Conservation (phyloP, 1,140 invertebrate genomes). For the Hermetia illucens region DNA sequence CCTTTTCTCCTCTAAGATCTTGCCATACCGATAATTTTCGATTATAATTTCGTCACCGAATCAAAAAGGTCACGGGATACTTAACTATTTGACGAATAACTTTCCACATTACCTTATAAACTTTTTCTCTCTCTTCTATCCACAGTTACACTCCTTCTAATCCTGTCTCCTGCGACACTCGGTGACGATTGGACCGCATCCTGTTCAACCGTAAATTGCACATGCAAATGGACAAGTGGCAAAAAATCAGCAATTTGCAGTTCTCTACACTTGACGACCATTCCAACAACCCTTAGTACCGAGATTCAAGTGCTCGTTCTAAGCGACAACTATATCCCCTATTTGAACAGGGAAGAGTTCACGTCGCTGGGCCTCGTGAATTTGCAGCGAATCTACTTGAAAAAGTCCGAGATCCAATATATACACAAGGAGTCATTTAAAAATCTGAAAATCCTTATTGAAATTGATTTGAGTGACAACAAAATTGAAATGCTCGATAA, state of each 20-base stretch:
- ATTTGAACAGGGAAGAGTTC: conserved; percentile 66
- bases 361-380: conserved; percentile 63
- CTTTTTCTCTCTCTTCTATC: too few relatives aligned
- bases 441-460: conserved; percentile 72
- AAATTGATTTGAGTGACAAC: conserved; percentile 71
- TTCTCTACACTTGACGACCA: conserved; percentile 54
- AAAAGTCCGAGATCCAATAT: conserved; percentile 53
- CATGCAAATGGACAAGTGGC: conserved; percentile 78
- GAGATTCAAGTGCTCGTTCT: conserved; percentile 78
- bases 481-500: conserved; percentile 47
- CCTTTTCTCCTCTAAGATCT: too few relatives aligned
- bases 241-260: conserved; percentile 75
- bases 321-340: conserved; percentile 60
- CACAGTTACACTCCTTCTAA: too few relatives aligned
- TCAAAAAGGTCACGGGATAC: too few relatives aligned
- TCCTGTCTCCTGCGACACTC: conserved; percentile 30
- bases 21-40: too few relatives aligned
- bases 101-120: too few relatives aligned
- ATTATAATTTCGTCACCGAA: too few relatives aligned
- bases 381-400: conserved; percentile 66
- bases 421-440: conserved; percentile 71
- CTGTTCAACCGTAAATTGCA: conserved; percentile 57
- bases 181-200: conserved; percentile 61
- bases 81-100: too few relatives aligned
- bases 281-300: conserved; percentile 57